Evolutionary conservation across 2,113 vertebrate species (phyloP).

Genomic region (Myiozetetes cayanensis): DNA sequence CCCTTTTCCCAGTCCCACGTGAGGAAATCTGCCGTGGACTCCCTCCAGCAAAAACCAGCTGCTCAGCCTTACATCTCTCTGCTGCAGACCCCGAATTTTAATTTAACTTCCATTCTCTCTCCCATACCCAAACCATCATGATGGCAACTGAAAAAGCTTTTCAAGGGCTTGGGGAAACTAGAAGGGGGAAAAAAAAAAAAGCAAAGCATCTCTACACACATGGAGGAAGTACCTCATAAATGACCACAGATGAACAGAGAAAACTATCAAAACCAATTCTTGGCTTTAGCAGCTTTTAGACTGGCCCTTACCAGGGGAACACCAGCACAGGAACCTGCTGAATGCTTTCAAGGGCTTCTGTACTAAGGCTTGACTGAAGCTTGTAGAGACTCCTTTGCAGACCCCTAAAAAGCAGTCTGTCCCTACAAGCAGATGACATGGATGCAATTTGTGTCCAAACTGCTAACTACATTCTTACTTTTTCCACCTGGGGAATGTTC

Average conservation of each 20-base stretch:
- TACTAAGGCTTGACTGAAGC: background rate
- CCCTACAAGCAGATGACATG: rapidly evolving
- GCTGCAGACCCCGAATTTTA: background rate
- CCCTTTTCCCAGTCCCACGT: rapidly evolving
- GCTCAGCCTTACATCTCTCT: background rate
- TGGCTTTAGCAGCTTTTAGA: background rate
- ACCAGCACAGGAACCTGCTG: background rate
- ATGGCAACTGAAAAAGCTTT: background rate
- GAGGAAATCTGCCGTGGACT: background rate
- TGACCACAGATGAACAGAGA: background rate
- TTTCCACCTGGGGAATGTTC: background rate
- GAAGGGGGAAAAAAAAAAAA: too few relatives aligned
- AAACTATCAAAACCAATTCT: background rate
- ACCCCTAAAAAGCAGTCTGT: background rate
- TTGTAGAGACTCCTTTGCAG: background rate
- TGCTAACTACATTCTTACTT: background rate
- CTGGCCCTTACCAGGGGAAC: background rate
- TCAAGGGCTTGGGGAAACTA: too few relatives aligned
- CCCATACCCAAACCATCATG: background rate
- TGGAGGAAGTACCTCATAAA: background rate
- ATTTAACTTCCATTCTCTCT: background rate
- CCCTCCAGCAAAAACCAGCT: background rate
- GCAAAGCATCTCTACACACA: background rate
- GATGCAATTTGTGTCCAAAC: background rate
- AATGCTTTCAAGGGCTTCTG: background rate